These are phyloP conservation scores for Carposina sasakii DNA, from an alignment of 1,140 invertebrate genomes.

Conservation along the genomic window DNA sequence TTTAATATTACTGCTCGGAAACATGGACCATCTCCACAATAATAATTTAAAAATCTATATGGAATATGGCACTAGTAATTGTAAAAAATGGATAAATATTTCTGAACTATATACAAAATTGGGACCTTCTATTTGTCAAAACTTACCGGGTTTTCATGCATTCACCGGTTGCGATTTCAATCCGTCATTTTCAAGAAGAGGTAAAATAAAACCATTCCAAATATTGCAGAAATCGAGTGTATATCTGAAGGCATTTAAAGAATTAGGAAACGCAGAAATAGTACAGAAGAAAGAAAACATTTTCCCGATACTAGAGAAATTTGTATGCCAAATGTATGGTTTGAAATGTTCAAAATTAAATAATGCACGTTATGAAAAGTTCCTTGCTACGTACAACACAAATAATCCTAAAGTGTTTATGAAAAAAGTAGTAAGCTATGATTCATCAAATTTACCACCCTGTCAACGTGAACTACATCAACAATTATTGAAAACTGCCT, in stretches of 20 bases:
- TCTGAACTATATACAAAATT: constrained; percentile 32
- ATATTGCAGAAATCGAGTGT: too few relatives aligned
- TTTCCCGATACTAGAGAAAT: too few relatives aligned
- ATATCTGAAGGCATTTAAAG: too few relatives aligned
- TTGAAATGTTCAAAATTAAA: constrained; percentile 23
- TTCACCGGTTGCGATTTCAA: constrained; percentile 59
- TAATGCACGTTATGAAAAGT: constrained; percentile 27
- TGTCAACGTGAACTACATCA: constrained; percentile 28
- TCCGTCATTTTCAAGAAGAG: too few relatives aligned
- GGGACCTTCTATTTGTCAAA: constrained; percentile 25
- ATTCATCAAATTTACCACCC: constrained; percentile 28
- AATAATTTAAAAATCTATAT: constrained; percentile 28
- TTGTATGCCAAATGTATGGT: too few relatives aligned
- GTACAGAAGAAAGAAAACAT: too few relatives aligned
- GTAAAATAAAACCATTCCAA: too few relatives aligned
- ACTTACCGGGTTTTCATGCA: constrained; percentile 47
- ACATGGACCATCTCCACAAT: constrained; percentile 35
- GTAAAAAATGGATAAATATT: constrained; percentile 31
- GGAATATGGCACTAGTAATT: constrained; percentile 27
- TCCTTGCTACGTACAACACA: constrained; percentile 27
- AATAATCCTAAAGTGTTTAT: constrained; percentile 24
- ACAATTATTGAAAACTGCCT: constrained; percentile 24
- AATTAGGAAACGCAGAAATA: too few relatives aligned
- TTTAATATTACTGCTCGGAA: constrained; percentile 33
- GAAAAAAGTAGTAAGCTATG: constrained; percentile 32